Percentiles rank a stretch among this genome's conserved stretches.
Conservation (phyloP, 2,888 invertebrate genomes). For the Melinaea menophilus region DNA sequence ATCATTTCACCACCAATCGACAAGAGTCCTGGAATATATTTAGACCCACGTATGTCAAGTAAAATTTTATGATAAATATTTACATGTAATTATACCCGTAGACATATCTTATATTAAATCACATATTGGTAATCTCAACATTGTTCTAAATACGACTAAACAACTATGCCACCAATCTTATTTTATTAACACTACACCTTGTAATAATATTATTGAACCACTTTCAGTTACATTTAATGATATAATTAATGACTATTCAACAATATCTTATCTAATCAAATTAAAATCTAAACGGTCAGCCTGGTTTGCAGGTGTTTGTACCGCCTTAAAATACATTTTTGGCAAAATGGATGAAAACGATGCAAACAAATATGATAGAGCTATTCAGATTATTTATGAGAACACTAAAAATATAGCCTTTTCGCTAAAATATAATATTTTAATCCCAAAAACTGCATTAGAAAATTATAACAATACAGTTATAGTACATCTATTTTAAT, state of each 20-base stretch:
- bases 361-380: slow-evolving; percentile 5
- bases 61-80: slow-evolving; percentile 23
- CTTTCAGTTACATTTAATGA: neutral
- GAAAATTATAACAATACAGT: slow-evolving; percentile 5
- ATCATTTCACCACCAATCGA: slow-evolving; percentile 16
- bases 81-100: slow-evolving; percentile 26
- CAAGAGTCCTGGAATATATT: slow-evolving; percentile 30
- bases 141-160: neutral
- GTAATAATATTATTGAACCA: slow-evolving; percentile 1
- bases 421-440: slow-evolving; percentile 9
- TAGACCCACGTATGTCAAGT: slow-evolving; percentile 30
- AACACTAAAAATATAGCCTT: neutral
- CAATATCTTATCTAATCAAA: slow-evolving; percentile 5
- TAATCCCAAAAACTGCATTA: slow-evolving; percentile 6
- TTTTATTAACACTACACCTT: neutral
- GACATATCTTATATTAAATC: slow-evolving; percentile 29
- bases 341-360: slow-evolving; percentile 14
- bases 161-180: neutral
- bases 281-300: slow-evolving; percentile 6
- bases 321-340: slow-evolving; percentile 9
- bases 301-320: slow-evolving; percentile 7
- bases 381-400: neutral
- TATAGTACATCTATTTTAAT: neutral
- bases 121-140: slow-evolving; percentile 26
- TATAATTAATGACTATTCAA: slow-evolving; percentile 5